A percentile compares a stretch with the other conserved stretches of the same genome.
Conservation (phyloP, 2,113 vertebrate genomes). For the Serinus canaria region DNA sequence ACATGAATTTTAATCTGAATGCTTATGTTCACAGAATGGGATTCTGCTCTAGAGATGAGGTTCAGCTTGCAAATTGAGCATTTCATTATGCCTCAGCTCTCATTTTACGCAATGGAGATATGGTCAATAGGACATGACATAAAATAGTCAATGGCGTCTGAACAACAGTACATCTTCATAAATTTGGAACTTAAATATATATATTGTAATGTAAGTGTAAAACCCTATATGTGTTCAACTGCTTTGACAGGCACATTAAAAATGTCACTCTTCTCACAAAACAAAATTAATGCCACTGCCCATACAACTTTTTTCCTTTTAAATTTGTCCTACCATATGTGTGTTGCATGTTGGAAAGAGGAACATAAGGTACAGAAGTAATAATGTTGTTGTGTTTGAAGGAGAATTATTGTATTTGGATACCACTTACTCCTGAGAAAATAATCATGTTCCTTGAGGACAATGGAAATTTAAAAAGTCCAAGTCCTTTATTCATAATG, state of each 20-base stretch:
- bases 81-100: background rate
- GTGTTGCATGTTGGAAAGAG: background rate
- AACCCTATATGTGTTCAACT: background rate
- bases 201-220: background rate
- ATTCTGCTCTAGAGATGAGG: background rate
- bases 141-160: background rate
- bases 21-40: background rate
- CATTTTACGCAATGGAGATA: background rate
- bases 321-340: background rate
- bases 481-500: background rate
- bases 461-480: background rate
- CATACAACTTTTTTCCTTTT: background rate
- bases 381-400: background rate
- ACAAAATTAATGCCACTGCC: background rate
- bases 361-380: background rate
- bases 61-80: background rate
- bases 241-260: background rate
- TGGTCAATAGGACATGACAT: background rate
- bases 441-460: background rate
- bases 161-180: background rate
- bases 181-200: background rate
- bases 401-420: background rate
- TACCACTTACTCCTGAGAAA: background rate
- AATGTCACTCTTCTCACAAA: background rate
- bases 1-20: background rate